Percentiles rank a stretch among this genome's conserved stretches.
These are phyloP conservation scores for Diorhabda carinulata DNA, from an alignment of 1,140 invertebrate species.

Conservation along the genomic window DNA sequence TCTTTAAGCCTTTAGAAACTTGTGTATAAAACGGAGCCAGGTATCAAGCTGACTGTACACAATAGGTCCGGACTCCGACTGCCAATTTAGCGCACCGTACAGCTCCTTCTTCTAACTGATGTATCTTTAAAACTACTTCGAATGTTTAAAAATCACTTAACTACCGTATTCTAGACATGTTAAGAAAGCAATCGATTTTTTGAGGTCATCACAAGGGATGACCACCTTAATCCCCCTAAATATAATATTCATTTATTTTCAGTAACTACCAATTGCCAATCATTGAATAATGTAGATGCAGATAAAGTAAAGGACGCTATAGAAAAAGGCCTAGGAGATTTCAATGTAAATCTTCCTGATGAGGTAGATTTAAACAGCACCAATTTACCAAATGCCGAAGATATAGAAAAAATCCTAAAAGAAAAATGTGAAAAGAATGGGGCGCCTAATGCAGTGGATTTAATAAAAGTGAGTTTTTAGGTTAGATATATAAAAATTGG, in stretches of 20 bases:
- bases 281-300: conserved; percentile 17
- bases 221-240: background rate
- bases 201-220: too few relatives aligned
- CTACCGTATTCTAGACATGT: too few relatives aligned
- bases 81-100: too few relatives aligned
- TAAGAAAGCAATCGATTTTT: too few relatives aligned
- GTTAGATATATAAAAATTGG: too few relatives aligned
- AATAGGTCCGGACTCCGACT: too few relatives aligned
- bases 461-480: conserved; percentile 24
- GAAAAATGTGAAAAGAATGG: conserved; percentile 40
- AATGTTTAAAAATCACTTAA: too few relatives aligned
- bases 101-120: too few relatives aligned
- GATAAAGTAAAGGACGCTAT: conserved; percentile 24
- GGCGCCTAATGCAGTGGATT: conserved; percentile 30
- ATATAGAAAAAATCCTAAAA: conserved; percentile 29
- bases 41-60: too few relatives aligned
- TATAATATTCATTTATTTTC: conserved; percentile 2
- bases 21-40: too few relatives aligned
- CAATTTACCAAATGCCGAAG: conserved; percentile 25
- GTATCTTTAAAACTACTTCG: too few relatives aligned
- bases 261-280: conserved; percentile 12
- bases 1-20: too few relatives aligned
- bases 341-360: conserved; percentile 8
- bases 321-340: conserved; percentile 4
- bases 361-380: conserved; percentile 24